Evolutionary conservation across 2,888 invertebrate species (phyloP).

Genomic region (Graphium colonna): DNA sequence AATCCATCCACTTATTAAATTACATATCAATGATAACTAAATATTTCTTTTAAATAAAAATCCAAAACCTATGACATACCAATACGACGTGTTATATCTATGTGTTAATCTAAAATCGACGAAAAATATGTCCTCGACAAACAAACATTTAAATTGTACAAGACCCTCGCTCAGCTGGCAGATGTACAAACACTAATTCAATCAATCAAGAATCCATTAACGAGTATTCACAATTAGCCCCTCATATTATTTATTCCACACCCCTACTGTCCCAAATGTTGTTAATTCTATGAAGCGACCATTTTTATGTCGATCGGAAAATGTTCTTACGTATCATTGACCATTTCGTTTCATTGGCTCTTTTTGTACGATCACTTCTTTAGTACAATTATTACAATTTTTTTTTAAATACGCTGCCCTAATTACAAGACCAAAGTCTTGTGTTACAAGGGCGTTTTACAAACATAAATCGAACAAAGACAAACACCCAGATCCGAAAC

Average conservation of each 20-base stretch:
- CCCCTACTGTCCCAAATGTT: slow-evolving; percentile 11
- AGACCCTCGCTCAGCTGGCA: slow-evolving; percentile 37
- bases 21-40: too few species aligned
- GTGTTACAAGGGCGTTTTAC: too few species aligned
- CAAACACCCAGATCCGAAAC: too few species aligned
- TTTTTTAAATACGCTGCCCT: too few species aligned
- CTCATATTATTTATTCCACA: slow-evolving; percentile 28
- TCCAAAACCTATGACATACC: too few species aligned
- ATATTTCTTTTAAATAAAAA: too few species aligned
- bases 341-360: slow-evolving; percentile 1
- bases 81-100: not conserved
- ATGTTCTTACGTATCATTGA: slow-evolving; percentile 15
- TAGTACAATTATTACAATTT: too few species aligned
- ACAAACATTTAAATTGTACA: slow-evolving; percentile 46
- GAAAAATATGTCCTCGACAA: not conserved
- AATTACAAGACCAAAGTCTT: too few species aligned
- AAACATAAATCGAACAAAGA: too few species aligned
- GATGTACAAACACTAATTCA: slow-evolving; percentile 60
- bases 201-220: slow-evolving; percentile 49
- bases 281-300: not conserved
- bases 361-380: not conserved
- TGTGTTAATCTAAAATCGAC: not conserved
- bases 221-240: slow-evolving; percentile 44
- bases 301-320: slow-evolving; percentile 6
- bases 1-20: too few species aligned